Percentiles rank a stretch among this genome's conserved stretches.
These are phyloP conservation scores for Pachycephus smyrnensis DNA, from an alignment of 2,888 invertebrate genomes.

Conservation along the genomic window DNA sequence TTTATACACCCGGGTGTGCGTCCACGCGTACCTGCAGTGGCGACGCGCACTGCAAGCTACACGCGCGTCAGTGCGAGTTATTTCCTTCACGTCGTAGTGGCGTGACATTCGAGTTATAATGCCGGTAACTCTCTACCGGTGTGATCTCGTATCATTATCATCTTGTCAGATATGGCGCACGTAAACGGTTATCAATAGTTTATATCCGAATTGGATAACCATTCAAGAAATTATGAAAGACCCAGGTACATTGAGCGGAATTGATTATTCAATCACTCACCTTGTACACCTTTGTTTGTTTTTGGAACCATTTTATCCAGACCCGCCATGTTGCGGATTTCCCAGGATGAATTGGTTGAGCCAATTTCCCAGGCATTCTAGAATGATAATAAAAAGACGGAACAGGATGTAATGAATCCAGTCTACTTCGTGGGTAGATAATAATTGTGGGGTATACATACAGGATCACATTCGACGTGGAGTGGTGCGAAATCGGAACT, in stretches of 20 bases:
- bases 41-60: background rate
- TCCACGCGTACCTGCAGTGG: slow-evolving; percentile 1
- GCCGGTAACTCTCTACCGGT: background rate
- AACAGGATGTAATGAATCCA: background rate
- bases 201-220: background rate
- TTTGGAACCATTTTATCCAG: slow-evolving; percentile 72
- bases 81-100: background rate
- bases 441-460: slow-evolving; percentile 65
- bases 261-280: slow-evolving; percentile 39
- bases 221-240: background rate
- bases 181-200: background rate
- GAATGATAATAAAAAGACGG: slow-evolving; percentile 40
- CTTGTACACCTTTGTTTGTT: slow-evolving; percentile 39
- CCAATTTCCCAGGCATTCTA: slow-evolving; percentile 75
- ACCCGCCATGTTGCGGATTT: slow-evolving; percentile 72
- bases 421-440: background rate
- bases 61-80: background rate
- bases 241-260: slow-evolving; percentile 1
- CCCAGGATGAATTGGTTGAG: slow-evolving; percentile 55
- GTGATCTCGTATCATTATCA: background rate
- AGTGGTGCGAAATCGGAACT: slow-evolving; percentile 66
- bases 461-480: slow-evolving; percentile 78
- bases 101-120: background rate
- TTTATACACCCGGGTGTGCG: background rate
- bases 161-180: background rate